Base-by-base conservation (phyloP, 1,140 invertebrate genomes). In the Drosophila quadrilineata region DNA sequence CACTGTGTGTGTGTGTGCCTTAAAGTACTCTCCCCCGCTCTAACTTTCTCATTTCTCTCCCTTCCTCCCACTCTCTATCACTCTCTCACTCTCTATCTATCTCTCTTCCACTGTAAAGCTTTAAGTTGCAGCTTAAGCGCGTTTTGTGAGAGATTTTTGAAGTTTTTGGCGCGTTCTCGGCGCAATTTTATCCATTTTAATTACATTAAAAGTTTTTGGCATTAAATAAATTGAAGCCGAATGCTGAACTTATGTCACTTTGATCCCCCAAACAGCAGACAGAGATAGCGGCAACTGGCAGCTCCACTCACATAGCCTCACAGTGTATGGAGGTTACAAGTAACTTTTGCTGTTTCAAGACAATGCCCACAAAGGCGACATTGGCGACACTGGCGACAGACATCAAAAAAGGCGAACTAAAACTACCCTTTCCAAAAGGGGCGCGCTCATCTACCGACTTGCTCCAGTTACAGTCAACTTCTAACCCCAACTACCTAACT, bases 121-220 rank as follows among this genome's bases (percentile, higher is more conserved):
- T n/a, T n/a, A n/a, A n/a, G n/a, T n/a, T n/a, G n/a, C n/a, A n/a
- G n/a, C n/a, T n/a, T n/a, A n/a, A n/a, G n/a, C n/a, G n/a, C n/a
- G 43, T 26, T 54, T 21, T 6, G 17, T 40, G 5, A 24, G 31
- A 2, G 40, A 14, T 40, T 45, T 72, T 82, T 76, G 84, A 82
- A 82, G 63, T 71, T 54, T 56, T 24, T n/a, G n/a, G 45, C 73
- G 82, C 77, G 59, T 71, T 84, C 77, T 63, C 54, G 69, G 59
- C 77, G 58, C n/a, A n/a, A n/a, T n/a, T n/a, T 84, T 84, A 73
- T 71, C 73, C 77, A 50, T 70, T 82, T 82, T 82, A 82, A 82
- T 82, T 82, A 84, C 77, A 84, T 82, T 82, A 77, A 71, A 82
- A 82, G 75, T 76, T 31, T 63, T 73, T 38, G 68, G 76, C 77